Evolutionary conservation across 2,797 vertebrate genomes (phyloP), one percentile per base, ranked within the genome.

Genomic region (Hoplostethus atlanticus): DNA sequence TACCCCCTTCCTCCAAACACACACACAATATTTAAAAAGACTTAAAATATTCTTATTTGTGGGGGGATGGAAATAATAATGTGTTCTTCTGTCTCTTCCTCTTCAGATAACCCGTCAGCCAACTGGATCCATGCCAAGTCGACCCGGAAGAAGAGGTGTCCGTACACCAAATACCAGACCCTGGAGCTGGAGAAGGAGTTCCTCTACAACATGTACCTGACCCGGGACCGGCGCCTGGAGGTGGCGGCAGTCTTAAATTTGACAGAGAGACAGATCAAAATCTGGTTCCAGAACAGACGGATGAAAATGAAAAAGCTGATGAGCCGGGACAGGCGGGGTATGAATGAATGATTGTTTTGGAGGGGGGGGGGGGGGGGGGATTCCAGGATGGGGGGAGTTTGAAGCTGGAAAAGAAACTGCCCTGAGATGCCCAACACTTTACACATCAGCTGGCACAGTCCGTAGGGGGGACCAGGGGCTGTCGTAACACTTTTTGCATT

Each of bases 241-340:
- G 96, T 98, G 87, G 97, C 96, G 11, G 94, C 95, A 89, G 96
- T 96, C 89, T 89, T 98, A 87, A 97, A 96, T 76, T 93, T 98
- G 68, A 97, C 97, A 58, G 96, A 98, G 87, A 93, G 97, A 86
- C 97, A 98, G 89, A 96, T 98, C 81, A 98, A 98, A 92, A 98
- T 98, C 87, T 98, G 97, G 97, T 98, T 98, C 91, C 97, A 98
- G 92, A 98, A 98, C 93, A 93, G 97, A 68, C 94, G 97, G 76
- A 98, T 98, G 97, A 98, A 98, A 94, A 98, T 97, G 96, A 98
- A 98, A 94, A 98, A 98, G 91, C 81, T 93, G 79, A 96, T 97
- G 96, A 97, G 95, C 92, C 95, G 97, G 77, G 97, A 97, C 82
- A 88, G 90, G 77, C 89, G 91, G 84, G 64, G 81, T 90, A 84